Conservation (phyloP, 2,888 invertebrate genomes). For the Sinohyriopsis cumingii region DNA sequence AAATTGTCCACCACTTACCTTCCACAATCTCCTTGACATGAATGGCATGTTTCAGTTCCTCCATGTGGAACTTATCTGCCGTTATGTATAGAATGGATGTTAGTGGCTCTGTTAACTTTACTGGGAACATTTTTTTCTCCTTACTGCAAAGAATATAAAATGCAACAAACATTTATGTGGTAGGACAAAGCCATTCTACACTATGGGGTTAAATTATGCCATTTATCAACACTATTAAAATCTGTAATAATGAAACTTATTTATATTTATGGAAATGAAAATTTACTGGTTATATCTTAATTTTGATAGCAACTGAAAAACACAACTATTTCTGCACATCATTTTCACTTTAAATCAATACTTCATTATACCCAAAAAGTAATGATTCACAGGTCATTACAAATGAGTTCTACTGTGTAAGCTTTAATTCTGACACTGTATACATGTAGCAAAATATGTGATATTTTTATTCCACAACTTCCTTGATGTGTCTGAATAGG, state of each 20-base stretch:
- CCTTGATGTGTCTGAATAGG: too few species aligned
- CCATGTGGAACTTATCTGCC: slow-evolving; percentile 90
- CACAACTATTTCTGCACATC: too few species aligned
- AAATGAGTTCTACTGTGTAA: too few species aligned
- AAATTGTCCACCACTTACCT: slow-evolving; percentile 70
- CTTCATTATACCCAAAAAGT: too few species aligned
- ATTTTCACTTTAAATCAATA: too few species aligned
- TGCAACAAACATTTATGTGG: neutral
- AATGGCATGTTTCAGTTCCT: slow-evolving; percentile 90
- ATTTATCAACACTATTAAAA: neutral
- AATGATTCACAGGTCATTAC: too few species aligned
- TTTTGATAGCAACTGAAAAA: too few species aligned
- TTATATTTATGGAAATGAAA: neutral
- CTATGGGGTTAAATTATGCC: too few species aligned
- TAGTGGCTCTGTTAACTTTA: slow-evolving; percentile 90
- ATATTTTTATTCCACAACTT: too few species aligned
- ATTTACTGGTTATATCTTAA: too few species aligned
- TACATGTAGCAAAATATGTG: too few species aligned
- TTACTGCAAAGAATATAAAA: slow-evolving; percentile 72
- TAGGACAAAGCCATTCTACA: neutral
- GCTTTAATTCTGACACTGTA: too few species aligned
- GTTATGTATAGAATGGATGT: slow-evolving; percentile 94
- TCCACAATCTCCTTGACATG: slow-evolving; percentile 81
- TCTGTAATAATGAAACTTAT: neutral
- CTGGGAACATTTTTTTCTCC: slow-evolving; percentile 83